phyloP scores from a whole-genome alignment of 2,113 vertebrate species.

The Pao palembangensis region DNA sequence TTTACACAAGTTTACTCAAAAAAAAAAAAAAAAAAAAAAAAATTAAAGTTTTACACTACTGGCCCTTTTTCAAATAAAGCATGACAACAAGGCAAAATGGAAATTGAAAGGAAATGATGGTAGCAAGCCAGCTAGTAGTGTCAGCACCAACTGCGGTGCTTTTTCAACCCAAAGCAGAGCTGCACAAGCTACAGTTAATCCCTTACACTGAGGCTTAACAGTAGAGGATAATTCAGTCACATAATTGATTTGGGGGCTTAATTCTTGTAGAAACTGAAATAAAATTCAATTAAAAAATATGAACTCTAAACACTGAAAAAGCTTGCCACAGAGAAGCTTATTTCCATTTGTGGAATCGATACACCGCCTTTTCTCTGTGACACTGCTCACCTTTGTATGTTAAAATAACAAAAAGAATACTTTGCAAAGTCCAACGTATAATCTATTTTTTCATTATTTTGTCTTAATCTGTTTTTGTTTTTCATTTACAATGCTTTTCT shows the following conservation, averaged over 20 bases:
- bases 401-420: neutral
- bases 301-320: constrained; percentile 6
- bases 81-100: neutral
- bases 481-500: too few relatives aligned
- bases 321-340: neutral
- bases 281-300: constrained; percentile 19
- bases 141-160: neutral
- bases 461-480: too few relatives aligned
- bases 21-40: neutral
- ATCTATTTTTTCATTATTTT: too few relatives aligned
- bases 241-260: constrained; percentile 39
- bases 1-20: too few relatives aligned
- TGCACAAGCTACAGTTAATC: constrained; percentile 25
- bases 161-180: constrained; percentile 4
- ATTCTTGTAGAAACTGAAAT: constrained; percentile 27
- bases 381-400: neutral
- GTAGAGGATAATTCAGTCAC: constrained; percentile 29
- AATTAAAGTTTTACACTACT: neutral
- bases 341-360: constrained; percentile 4
- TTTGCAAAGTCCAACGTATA: neutral
- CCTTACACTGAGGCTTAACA: constrained; percentile 26
- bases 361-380: neutral
- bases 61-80: neutral
- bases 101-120: neutral
- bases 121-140: constrained; percentile 1